phyloP scores from a whole-genome alignment of 2,797 vertebrate genomes.

The Manis javanica region DNA sequence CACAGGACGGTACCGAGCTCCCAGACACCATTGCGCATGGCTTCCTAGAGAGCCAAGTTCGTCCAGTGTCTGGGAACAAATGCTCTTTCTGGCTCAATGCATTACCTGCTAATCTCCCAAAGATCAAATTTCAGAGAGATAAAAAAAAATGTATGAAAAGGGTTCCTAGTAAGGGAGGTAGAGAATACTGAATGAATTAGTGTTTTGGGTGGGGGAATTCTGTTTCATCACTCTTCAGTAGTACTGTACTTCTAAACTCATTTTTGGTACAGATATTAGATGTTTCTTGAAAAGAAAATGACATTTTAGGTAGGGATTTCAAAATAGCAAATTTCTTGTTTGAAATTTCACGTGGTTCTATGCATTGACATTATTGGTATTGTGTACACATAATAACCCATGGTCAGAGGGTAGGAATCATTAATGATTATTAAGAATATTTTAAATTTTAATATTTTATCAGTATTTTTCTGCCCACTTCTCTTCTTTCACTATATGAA shows the following conservation, averaged over 20 bases:
- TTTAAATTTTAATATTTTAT: slow-evolving; percentile 41
- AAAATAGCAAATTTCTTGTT: background rate
- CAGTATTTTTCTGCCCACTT: background rate
- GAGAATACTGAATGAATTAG: background rate
- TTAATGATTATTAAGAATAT: background rate
- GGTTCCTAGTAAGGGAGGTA: background rate
- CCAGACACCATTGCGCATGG: background rate
- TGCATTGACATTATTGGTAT: background rate
- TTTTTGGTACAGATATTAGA: background rate
- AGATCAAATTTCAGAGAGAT: slow-evolving; percentile 32
- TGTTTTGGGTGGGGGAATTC: background rate
- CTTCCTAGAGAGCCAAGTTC: background rate
- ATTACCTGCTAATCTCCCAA: background rate
- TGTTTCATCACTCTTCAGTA: background rate
- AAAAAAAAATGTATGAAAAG: background rate
- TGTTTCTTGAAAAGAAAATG: background rate
- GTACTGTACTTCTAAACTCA: slow-evolving; percentile 24
- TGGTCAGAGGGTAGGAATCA: background rate
- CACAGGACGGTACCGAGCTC: background rate
- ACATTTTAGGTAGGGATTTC: background rate
- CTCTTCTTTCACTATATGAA: background rate
- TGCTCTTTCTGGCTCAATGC: background rate
- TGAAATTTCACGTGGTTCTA: slow-evolving; percentile 2
- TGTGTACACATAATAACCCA: background rate
- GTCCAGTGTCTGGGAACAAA: background rate